These are phyloP conservation scores for Scolopax bukidnonensis DNA, from an alignment of 2,797 vertebrate genomes.

Conservation along the genomic window DNA sequence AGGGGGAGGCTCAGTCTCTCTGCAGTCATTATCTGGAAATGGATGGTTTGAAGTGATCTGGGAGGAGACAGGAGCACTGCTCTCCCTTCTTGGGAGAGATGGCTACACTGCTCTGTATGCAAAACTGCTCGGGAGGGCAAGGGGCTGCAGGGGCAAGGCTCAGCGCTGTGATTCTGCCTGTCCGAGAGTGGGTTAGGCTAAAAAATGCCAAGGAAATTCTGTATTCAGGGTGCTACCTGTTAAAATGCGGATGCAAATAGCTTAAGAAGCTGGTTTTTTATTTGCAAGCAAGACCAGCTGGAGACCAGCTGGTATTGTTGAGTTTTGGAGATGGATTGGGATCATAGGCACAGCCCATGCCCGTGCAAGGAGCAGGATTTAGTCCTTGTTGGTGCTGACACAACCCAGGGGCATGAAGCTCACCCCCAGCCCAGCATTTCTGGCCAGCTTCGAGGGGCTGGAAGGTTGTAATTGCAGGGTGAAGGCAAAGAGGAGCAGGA, in stretches of 20 bases:
- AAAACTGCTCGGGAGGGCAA: neutral
- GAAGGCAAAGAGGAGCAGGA: neutral
- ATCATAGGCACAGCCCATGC: neutral
- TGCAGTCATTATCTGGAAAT: rapidly evolving
- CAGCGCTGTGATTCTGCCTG: neutral
- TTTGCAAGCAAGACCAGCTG: neutral
- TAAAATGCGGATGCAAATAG: neutral
- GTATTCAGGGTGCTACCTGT: neutral
- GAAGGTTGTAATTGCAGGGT: rapidly evolving
- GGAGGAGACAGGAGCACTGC: neutral
- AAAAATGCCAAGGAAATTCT: neutral
- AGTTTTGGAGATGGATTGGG: neutral
- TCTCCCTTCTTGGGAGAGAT: neutral
- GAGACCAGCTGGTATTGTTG: neutral
- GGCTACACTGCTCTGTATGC: rapidly evolving
- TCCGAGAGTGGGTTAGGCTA: neutral
- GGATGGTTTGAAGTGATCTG: neutral
- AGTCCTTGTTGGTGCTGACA: neutral
- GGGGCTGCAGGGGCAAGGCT: neutral
- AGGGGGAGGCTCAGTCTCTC: neutral
- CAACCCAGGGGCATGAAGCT: neutral
- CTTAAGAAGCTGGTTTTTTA: neutral
- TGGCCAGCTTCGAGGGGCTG: rapidly evolving
- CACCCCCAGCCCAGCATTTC: rapidly evolving
- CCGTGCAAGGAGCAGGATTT: neutral